These are phyloP conservation scores for Anseranas semipalmata DNA, from an alignment of 2,113 vertebrate genomes.

Conservation along the genomic window DNA sequence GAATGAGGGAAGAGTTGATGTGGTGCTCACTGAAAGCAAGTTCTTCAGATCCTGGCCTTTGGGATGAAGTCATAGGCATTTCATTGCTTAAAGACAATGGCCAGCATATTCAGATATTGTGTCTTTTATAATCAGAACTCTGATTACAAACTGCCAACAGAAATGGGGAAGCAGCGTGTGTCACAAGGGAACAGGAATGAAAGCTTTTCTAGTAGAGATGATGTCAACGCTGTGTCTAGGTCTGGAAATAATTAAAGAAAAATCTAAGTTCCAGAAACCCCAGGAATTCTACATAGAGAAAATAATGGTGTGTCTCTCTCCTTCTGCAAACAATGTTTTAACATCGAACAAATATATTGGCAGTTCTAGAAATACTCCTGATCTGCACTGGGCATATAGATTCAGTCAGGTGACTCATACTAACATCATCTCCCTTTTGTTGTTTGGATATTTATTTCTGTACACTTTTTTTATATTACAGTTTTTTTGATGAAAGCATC, in stretches of 20 bases:
- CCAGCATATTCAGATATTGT: neutral
- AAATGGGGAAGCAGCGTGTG: neutral
- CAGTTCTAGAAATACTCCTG: neutral
- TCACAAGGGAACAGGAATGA: neutral
- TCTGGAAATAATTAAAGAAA: neutral
- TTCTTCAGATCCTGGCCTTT: neutral
- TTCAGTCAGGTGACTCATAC: neutral
- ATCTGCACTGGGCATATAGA: accelerated
- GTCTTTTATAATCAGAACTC: neutral
- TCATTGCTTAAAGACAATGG: neutral
- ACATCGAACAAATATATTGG: neutral
- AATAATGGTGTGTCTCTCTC: neutral
- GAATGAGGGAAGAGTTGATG: neutral
- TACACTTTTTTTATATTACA: neutral
- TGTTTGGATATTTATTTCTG: neutral
- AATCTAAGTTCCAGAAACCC: neutral
- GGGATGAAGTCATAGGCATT: neutral
- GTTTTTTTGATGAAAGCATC: neutral
- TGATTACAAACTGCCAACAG: neutral
- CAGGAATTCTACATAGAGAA: neutral
- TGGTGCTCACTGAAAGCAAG: neutral
- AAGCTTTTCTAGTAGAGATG: neutral
- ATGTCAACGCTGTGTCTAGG: neutral
- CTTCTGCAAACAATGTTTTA: neutral
- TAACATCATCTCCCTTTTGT: neutral